phyloP scores from a whole-genome alignment of 2,888 invertebrate genomes.

The Agrochola circellaris region DNA sequence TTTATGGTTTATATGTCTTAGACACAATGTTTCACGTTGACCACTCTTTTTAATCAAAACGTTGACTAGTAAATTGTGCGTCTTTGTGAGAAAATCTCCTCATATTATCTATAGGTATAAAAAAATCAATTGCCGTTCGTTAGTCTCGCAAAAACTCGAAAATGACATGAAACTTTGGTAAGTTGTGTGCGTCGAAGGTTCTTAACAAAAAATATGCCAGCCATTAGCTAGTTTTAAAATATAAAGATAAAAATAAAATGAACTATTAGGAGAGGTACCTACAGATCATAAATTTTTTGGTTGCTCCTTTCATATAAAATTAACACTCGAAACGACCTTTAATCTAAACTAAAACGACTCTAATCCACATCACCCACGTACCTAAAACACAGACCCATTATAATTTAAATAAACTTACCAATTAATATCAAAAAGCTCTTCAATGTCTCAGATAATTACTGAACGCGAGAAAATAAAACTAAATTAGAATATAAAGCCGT shows the following conservation, averaged over 20 bases:
- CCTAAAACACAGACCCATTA: background rate
- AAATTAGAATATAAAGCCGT: background rate
- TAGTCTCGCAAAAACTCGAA: no score
- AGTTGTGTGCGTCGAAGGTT: no score
- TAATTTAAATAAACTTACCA: constrained; percentile 35
- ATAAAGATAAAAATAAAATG: no score
- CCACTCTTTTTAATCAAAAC: background rate
- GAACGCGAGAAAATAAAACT: constrained; percentile 16
- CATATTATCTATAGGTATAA: no score
- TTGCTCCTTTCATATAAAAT: background rate
- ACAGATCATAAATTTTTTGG: background rate
- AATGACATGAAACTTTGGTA: no score
- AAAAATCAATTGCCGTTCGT: no score
- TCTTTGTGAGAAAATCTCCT: no score
- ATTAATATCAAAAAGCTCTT: constrained; percentile 25
- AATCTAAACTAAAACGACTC: background rate
- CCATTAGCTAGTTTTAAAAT: no score
- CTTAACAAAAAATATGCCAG: no score
- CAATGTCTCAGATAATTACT: constrained; percentile 29
- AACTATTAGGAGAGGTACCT: no score
- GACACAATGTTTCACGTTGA: background rate
- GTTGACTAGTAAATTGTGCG: no score
- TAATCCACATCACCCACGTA: background rate
- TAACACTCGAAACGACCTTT: background rate
- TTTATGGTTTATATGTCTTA: background rate